Evolutionary conservation across 2,113 vertebrate genomes (phyloP), one percentile per base, ranked within the genome.

Genomic region (Sardina pilchardus): DNA sequence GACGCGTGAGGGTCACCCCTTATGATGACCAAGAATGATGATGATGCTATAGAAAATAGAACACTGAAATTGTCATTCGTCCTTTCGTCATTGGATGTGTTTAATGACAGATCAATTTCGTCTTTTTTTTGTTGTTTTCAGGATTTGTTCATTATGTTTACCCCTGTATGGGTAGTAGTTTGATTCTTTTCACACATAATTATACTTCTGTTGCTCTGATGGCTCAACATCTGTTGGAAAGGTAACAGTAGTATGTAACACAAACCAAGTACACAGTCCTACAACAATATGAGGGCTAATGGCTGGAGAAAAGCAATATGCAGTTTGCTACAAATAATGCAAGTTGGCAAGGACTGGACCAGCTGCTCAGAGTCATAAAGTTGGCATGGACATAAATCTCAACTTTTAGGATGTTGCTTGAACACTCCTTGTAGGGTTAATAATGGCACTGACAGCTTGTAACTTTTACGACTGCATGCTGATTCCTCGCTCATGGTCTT

Each of bases 381-480:
- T 34, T 71, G 63, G n/a, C 63, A 78, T 12, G 71, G 1, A 78
- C 30, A 78, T 78, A 78, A 78, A 78, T 78, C 34, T 78, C 26
- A 36, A 16, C 71, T 78, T 78, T 78, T 36, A 78, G 71, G 71
- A 78, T 78, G 71, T 6, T 78, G 71, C 30, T 78, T 36, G 71
- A 17, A 78, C 71, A 78, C 71, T 78, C 71, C 71, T 78, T 36
- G 26, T 78, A 78, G 71, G 63, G 71, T 78, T 78, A 78, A 78
- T 78, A 36, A 78, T 78, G 34, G 71, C 71, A 78, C 30, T 36
- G 71, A 78, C 71, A 78, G 71, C 71, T 78, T 78, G 71, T 36
- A 83, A 45, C 63, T 34, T 50, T 83, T 83, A n/a, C 30, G 81
- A 50, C 42, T 16, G 45, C 45, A 34, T 78, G 26, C 71, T 78